Evolutionary conservation across 2,888 invertebrate genomes (phyloP).

Genomic region (Hydroisotoma schaefferi): DNA sequence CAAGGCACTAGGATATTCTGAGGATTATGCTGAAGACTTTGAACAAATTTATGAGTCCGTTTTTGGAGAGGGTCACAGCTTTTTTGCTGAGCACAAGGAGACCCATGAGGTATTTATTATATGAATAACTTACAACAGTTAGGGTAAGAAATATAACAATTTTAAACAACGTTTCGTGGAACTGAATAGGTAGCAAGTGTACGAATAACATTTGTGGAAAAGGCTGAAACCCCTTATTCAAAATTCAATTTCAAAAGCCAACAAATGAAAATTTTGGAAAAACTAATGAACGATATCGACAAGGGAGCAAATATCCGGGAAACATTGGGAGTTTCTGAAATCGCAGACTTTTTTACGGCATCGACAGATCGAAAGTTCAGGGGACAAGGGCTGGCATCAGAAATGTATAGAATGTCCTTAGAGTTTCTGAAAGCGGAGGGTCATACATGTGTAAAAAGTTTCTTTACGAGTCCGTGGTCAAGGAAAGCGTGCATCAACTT

Average conservation of each 20-base stretch:
- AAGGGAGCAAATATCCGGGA: too few relatives aligned
- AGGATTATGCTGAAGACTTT: neutral
- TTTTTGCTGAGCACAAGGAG: slow-evolving; percentile 2
- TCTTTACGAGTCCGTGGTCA: slow-evolving; percentile 34
- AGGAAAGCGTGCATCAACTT: slow-evolving; percentile 19
- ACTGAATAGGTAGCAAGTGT: slow-evolving; percentile 28
- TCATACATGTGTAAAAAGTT: slow-evolving; percentile 25
- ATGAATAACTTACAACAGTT: neutral
- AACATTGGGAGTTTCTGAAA: slow-evolving; percentile 24
- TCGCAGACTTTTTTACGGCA: slow-evolving; percentile 29
- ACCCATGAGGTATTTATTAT: neutral
- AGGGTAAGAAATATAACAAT: too few relatives aligned
- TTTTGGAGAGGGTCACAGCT: neutral
- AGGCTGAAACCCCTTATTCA: slow-evolving; percentile 25
- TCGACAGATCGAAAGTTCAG: slow-evolving; percentile 30
- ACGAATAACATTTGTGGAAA: slow-evolving; percentile 17
- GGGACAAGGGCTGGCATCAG: slow-evolving; percentile 32
- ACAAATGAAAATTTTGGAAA: too few relatives aligned
- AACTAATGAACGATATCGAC: too few relatives aligned
- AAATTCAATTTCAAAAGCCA: too few relatives aligned
- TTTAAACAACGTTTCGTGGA: too few relatives aligned
- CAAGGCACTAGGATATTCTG: too few relatives aligned
- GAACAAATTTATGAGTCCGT: too few relatives aligned
- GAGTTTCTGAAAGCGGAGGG: slow-evolving; percentile 26
- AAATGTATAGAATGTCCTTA: slow-evolving; percentile 24